Base-by-base conservation (phyloP, 1,140 invertebrate species). In the Caenorhabditis inopinata region DNA sequence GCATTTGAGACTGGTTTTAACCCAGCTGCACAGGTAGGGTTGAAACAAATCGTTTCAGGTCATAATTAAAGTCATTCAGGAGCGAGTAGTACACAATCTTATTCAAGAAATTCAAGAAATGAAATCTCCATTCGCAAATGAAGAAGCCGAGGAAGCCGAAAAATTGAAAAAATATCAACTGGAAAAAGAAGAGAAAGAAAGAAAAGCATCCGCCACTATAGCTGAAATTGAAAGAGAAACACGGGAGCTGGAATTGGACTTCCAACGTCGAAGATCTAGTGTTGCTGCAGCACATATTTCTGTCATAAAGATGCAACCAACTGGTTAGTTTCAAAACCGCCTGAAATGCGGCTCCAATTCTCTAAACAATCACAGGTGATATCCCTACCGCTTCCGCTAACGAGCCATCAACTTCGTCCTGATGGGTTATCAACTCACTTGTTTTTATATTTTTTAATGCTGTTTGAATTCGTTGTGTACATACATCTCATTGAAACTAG, bases 1-100 rank as follows among this genome's bases (percentile, higher is more conserved):
- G 74, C 58, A 18, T 83, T 83, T 73, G 83, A 83, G 35, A 74
- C 82, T 25, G 84, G 84, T 14, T 83, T 51, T 25, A 82, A 83
- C 27, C 83, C 83, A 21, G 23, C 53, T 12, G 38, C 48, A 27
- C 82, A 83, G 75, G 82, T 83, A 49, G n/a, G n/a, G n/a, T 18
- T 16, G 38, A 68, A 29, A 35, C 18, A 11, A 1, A 35, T 35
- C 4, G 29, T 3, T 6, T 23, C 1, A 35, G 38, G 21, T 12
- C 0, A 25, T 38, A n/a, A 18, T 14, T n/a, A 1, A 35, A 2
- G 29, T 35, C n/a, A 35, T 82, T 49, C 46, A 83, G 83, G 83
- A 83, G 49, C 53, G 83, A 6, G 46, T 49, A 11, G 47, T 83
- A 16, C 82, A 81, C 46, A 35, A 58, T 16, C 42, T 83, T 3